Percentiles rank a stretch among this genome's conserved stretches.
Evolutionary conservation across 2,797 vertebrate genomes (phyloP).

Genomic region (Onychomys leucogaster): DNA sequence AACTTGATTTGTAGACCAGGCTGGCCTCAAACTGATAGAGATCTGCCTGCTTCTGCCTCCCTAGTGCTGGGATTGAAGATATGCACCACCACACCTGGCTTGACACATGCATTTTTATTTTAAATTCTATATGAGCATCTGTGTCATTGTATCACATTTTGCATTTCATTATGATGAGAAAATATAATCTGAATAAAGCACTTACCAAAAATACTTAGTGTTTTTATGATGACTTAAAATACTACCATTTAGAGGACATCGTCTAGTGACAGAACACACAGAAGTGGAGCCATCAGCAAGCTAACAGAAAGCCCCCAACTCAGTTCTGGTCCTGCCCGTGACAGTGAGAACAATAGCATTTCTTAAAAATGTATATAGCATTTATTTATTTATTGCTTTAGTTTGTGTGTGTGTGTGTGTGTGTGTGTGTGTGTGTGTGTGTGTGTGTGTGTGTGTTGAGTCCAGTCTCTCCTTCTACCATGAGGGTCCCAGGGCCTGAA

Average conservation of each 20-base stretch:
- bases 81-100: background rate
- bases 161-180: background rate
- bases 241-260: background rate
- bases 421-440: background rate
- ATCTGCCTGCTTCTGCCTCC: background rate
- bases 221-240: background rate
- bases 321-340: background rate
- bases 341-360: background rate
- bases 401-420: background rate
- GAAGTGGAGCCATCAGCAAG: background rate
- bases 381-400: background rate
- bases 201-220: background rate
- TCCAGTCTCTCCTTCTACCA: background rate
- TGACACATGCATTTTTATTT: background rate
- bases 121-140: background rate
- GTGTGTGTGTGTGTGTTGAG: background rate
- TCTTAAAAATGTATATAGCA: background rate
- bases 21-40: background rate
- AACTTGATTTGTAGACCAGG: background rate
- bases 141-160: background rate
- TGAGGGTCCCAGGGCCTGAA: background rate
- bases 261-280: background rate
- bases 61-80: background rate
- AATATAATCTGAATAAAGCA: conserved; percentile 16
- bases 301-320: background rate